These are phyloP conservation scores for Papilio helenus DNA, from an alignment of 1,140 invertebrate species.

Conservation along the genomic window DNA sequence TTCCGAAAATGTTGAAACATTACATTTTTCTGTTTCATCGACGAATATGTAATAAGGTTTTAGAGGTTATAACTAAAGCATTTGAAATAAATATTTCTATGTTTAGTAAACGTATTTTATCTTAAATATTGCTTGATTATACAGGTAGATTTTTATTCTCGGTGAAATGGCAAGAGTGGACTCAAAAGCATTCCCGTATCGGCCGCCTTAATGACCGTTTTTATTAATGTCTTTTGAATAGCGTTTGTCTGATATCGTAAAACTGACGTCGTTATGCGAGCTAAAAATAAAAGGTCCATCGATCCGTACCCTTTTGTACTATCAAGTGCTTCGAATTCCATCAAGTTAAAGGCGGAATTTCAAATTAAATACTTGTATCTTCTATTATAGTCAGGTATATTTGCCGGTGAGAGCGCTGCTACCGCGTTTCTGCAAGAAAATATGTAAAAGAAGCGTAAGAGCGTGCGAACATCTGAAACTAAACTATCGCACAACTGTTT, in stretches of 20 bases:
- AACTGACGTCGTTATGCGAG: constrained; percentile 3
- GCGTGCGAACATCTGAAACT: too few species aligned
- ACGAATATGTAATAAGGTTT: too few species aligned
- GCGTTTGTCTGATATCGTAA: constrained; percentile 11
- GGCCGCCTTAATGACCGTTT: constrained; percentile 6
- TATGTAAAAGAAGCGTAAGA: too few species aligned
- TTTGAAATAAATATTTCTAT: too few species aligned
- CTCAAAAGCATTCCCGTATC: constrained; percentile 9
- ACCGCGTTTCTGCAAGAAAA: too few species aligned
- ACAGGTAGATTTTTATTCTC: background rate
- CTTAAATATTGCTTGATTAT: too few species aligned
- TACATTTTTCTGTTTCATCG: too few species aligned
- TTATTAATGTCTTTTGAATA: constrained; percentile 20
- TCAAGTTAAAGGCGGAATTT: constrained; percentile 14
- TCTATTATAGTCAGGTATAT: background rate
- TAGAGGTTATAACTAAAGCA: too few species aligned
- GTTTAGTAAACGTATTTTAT: too few species aligned
- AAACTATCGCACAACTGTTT: too few species aligned
- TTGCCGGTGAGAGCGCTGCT: too few species aligned
- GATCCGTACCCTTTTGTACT: background rate
- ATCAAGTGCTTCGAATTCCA: constrained; percentile 4
- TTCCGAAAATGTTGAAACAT: too few species aligned
- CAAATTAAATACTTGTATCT: constrained; percentile 11
- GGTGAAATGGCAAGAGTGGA: background rate
- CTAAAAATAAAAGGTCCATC: constrained; percentile 9